Base-by-base conservation (phyloP, 1,140 invertebrate genomes). In the Ectropis grisescens region DNA sequence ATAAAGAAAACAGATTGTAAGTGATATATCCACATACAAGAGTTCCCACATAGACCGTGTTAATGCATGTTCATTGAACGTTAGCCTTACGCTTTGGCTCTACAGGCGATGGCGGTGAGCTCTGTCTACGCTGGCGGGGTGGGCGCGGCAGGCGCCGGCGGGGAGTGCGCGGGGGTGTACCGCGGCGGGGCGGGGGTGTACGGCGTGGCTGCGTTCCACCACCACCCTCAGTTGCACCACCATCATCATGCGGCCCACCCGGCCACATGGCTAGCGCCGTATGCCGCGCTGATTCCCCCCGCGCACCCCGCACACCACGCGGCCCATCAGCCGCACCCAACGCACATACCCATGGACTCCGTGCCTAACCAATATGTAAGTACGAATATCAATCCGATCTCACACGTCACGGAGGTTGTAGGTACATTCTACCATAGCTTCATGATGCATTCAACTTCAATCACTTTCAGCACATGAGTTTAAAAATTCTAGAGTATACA, bases 341-440 rank as follows among this genome's bases (percentile, higher is more conserved):
- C 52, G 13, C 66, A 68, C 29, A 64, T 80, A 58, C 71, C 74
- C 47, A 75, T 83, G 40, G 81, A 83, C 46, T 64, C 79, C 29
- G 78, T 83, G 49, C 74, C 74, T 66, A 70, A 59, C 62, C 75
- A 80, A 80, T 80, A 78, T 48, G 75, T 80, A 35, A 74, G 75
- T 71, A 38, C 14, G 4, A n/a, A n/a, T n/a, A n/a, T n/a, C n/a
- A n/a, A n/a, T n/a, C n/a, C n/a, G n/a, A n/a, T n/a, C n/a, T n/a
- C n/a, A n/a, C n/a, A n/a, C n/a, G n/a, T n/a, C n/a, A n/a, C n/a
- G n/a, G n/a, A n/a, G n/a, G n/a, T n/a, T n/a, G n/a, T n/a, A n/a
- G n/a, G n/a, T n/a, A n/a, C n/a, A n/a, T n/a, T n/a, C n/a, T n/a
- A n/a, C n/a, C n/a, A n/a, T n/a, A n/a, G n/a, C n/a, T n/a, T n/a